phyloP scores from a whole-genome alignment of 92 coral and sea anemone species.

The Palythoa grandiflora region DNA sequence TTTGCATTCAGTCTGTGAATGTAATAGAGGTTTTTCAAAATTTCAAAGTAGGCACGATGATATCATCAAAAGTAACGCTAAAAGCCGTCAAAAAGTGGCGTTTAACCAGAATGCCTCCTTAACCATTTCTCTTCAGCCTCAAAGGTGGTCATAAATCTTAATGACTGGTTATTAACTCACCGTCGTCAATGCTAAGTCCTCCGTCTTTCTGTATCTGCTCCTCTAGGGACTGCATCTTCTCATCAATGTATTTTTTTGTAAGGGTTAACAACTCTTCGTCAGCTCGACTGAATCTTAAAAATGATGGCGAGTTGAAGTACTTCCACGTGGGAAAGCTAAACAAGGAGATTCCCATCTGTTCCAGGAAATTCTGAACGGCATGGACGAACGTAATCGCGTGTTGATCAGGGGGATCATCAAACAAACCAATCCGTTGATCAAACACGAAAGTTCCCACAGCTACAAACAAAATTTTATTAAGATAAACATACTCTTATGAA shows the following conservation, averaged over 20 bases:
- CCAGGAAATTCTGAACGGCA: conserved; percentile 17
- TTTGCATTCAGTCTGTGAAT: no score
- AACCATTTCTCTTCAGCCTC: no score
- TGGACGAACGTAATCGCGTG: conserved; percentile 33
- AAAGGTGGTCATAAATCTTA: no score
- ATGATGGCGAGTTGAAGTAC: conserved; percentile 45
- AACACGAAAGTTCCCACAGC: conserved; percentile 63
- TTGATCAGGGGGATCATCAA: conserved; percentile 51
- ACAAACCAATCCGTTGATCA: conserved; percentile 54
- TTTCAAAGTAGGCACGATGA: no score
- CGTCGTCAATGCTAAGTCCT: conserved; percentile 31
- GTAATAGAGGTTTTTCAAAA: no score
- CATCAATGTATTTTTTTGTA: conserved; percentile 37
- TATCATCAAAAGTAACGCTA: no score
- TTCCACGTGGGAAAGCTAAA: conserved; percentile 44
- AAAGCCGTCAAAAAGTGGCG: no score
- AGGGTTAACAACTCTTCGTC: conserved; percentile 23
- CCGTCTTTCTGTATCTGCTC: conserved; percentile 30
- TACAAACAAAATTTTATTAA: not conserved
- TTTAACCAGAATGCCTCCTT: no score
- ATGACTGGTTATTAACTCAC: not conserved
- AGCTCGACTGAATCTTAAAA: conserved; percentile 31
- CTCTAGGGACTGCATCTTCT: conserved; percentile 33
- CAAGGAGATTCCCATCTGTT: conserved; percentile 27
- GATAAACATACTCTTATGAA: no score